Conservation (phyloP, 2,888 invertebrate species). For the Caradrina kadenii region DNA sequence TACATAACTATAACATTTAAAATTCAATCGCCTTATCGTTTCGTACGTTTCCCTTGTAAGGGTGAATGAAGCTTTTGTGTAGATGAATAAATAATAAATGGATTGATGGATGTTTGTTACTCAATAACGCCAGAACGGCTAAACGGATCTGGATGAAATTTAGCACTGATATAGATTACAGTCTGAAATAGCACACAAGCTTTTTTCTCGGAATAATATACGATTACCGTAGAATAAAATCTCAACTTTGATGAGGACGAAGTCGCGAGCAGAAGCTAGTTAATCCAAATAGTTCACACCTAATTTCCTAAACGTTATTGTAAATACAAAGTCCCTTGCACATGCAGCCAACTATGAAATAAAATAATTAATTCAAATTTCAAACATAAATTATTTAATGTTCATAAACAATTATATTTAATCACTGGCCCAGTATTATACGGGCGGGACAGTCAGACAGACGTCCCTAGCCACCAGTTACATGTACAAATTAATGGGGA, state of each 20-base stretch:
- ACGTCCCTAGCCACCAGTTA: conserved; percentile 21
- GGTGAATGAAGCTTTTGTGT: conserved; percentile 19
- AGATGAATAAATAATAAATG: no score
- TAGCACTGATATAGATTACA: no score
- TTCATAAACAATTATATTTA: conserved; percentile 50
- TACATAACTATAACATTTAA: conserved; percentile 52
- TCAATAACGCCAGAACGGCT: no score
- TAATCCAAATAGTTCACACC: no score
- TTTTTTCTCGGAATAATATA: no score
- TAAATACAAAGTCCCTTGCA: background rate
- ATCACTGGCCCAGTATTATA: conserved; percentile 46
- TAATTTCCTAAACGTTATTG: background rate
- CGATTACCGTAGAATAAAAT: no score
- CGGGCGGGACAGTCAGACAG: conserved; percentile 35
- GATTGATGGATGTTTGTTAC: no score
- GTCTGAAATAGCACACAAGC: no score
- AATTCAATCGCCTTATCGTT: conserved; percentile 46
- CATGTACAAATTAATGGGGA: conserved; percentile 40
- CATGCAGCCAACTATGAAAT: conserved; percentile 10
- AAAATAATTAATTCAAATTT: conserved; percentile 10
- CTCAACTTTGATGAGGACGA: no score
- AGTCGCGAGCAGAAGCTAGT: no score
- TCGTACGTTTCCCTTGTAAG: conserved; percentile 32
- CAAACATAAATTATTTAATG: conserved; percentile 36
- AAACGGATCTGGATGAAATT: no score